phyloP scores from a whole-genome alignment of 2,888 invertebrate species.

The Synanthedon formicaeformis region DNA sequence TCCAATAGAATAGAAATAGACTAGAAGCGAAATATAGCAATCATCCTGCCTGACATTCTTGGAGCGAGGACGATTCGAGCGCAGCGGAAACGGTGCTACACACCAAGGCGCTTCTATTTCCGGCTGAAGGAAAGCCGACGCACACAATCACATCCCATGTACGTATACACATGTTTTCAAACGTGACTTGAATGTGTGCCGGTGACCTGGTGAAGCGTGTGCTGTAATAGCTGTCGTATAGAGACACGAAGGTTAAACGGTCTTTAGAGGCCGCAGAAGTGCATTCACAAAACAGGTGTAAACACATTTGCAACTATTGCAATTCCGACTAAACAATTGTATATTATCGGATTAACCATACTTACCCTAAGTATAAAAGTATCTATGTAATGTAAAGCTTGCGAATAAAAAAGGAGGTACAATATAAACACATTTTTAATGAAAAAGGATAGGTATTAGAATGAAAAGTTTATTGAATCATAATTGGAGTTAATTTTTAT shows the following conservation, averaged over 20 bases:
- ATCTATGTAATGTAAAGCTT: no score
- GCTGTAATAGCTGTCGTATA: constrained; percentile 2
- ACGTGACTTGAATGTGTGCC: constrained; percentile 11
- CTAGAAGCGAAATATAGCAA: no score
- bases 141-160: background rate
- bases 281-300: background rate
- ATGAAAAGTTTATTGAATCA: no score
- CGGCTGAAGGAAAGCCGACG: constrained; percentile 2
- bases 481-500: no score
- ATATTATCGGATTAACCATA: no score
- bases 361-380: no score
- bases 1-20: no score
- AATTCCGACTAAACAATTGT: no score
- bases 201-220: constrained; percentile 8
- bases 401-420: no score
- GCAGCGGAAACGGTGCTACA: constrained; percentile 7
- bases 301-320: no score
- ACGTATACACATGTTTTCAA: background rate
- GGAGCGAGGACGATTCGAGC: background rate
- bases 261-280: background rate
- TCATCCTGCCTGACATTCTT: background rate
- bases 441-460: no score
- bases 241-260: background rate
- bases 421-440: no score
- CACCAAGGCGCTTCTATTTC: constrained; percentile 6